Evolutionary conservation across 1,140 invertebrate species (phyloP).

Genomic region (Acromyrmex charruanus): DNA sequence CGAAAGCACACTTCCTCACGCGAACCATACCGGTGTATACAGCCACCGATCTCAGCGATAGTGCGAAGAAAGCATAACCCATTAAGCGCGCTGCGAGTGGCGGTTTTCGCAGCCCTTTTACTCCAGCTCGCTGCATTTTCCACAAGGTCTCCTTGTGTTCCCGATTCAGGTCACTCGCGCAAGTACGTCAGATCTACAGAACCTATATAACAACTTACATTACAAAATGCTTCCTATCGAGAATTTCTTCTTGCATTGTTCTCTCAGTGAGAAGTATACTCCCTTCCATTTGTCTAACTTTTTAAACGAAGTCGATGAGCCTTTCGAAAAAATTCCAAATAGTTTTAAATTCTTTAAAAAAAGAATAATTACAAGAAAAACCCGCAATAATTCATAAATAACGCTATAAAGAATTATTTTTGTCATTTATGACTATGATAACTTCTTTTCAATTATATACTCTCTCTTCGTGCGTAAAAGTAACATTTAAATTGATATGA

Average conservation of each 20-base stretch:
- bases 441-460: too few species aligned
- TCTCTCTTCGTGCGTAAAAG: too few species aligned
- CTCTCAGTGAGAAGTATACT: background rate
- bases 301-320: conserved; percentile 6
- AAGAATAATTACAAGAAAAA: background rate
- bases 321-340: conserved; percentile 11
- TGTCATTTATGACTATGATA: too few species aligned
- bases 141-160: conserved; percentile 40
- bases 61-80: conserved; percentile 38
- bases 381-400: background rate
- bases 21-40: background rate
- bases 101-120: conserved; percentile 58
- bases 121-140: conserved; percentile 50
- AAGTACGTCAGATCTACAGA: conserved; percentile 12
- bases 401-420: background rate
- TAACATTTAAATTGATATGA: too few species aligned
- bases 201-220: conserved; percentile 26
- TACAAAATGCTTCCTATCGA: conserved; percentile 31
- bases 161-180: conserved; percentile 54
- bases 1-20: conserved; percentile 29
- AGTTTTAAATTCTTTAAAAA: background rate
- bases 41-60: conserved; percentile 38
- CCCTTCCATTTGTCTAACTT: conserved; percentile 7
- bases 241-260: conserved; percentile 17
- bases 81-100: conserved; percentile 53